A percentile compares a stretch with the other conserved stretches of the same genome.
These are phyloP conservation scores for Oxyura jamaicensis DNA, from an alignment of 2,113 vertebrate species.

Conservation along the genomic window DNA sequence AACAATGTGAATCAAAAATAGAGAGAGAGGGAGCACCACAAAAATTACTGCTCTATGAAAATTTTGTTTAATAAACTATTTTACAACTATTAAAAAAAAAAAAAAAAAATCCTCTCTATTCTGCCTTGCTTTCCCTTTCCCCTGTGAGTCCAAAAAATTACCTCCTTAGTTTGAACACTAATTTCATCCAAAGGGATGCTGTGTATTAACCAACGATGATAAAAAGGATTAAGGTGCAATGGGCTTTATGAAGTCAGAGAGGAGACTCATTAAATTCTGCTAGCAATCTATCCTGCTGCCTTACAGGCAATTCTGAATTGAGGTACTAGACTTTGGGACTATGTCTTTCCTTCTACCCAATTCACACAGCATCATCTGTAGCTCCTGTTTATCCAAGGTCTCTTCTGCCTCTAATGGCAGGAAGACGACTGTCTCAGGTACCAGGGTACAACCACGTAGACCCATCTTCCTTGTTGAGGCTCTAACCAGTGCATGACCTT, in stretches of 20 bases:
- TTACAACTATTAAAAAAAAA: background rate
- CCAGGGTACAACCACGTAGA: background rate
- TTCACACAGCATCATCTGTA: background rate
- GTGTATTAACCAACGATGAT: background rate
- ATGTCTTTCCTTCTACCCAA: background rate
- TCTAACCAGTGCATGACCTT: background rate
- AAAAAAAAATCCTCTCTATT: background rate
- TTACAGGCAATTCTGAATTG: background rate
- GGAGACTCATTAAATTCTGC: conserved; percentile 15
- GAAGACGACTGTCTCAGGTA: background rate
- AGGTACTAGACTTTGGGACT: background rate
- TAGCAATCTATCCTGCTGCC: background rate
- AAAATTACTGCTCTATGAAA: background rate
- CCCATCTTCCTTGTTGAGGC: background rate
- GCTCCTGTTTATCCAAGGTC: background rate
- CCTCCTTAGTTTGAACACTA: background rate
- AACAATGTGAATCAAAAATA: background rate
- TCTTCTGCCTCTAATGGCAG: background rate
- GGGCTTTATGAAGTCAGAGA: background rate
- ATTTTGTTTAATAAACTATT: background rate
- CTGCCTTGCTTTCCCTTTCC: background rate
- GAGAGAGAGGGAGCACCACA: background rate
- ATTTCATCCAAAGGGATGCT: background rate
- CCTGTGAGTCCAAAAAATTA: background rate
- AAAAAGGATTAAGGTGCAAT: background rate